These are phyloP conservation scores for Chaetodon trifascialis DNA, from an alignment of 2,113 vertebrate genomes.

Conservation along the genomic window DNA sequence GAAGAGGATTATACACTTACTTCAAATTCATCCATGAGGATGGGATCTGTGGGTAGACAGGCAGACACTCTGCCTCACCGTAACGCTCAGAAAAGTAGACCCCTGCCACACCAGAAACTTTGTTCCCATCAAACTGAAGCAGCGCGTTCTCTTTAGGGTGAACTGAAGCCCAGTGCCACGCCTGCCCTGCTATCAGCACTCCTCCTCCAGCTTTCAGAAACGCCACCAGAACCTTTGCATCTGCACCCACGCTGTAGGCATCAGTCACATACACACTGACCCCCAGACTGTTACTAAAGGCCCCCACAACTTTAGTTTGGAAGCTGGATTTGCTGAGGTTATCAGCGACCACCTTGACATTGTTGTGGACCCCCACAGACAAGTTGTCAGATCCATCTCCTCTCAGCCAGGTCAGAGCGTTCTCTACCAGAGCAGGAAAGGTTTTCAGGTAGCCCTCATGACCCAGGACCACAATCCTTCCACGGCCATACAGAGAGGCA, in stretches of 20 bases:
- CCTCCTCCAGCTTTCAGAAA: constrained; percentile 90
- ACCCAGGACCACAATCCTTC: constrained; percentile 88
- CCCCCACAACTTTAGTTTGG: constrained; percentile 59
- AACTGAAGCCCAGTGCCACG: constrained; percentile 86
- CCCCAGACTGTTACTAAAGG: constrained; percentile 57
- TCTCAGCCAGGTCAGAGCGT: constrained; percentile 88
- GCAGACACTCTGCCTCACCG: constrained; percentile 78
- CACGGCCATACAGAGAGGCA: constrained; percentile 84
- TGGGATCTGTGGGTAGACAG: constrained; percentile 87
- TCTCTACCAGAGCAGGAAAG: constrained; percentile 86
- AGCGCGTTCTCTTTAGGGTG: constrained; percentile 84
- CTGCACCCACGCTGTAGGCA: constrained; percentile 79
- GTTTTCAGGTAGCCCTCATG: constrained; percentile 86
- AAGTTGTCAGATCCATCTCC: constrained; percentile 69
- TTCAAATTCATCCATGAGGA: constrained; percentile 84
- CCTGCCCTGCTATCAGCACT: constrained; percentile 90
- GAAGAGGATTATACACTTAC: constrained; percentile 76
- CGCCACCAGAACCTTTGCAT: constrained; percentile 76
- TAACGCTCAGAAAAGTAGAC: constrained; percentile 88
- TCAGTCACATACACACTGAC: constrained; percentile 87
- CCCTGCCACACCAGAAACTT: constrained; percentile 88
- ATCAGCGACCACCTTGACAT: constrained; percentile 74
- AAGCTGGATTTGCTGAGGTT: constrained; percentile 76
- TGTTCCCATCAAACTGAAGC: constrained; percentile 88
- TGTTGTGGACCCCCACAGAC: constrained; percentile 82